Conservation (phyloP, 2,797 vertebrate genomes). For the Anabas testudineus region DNA sequence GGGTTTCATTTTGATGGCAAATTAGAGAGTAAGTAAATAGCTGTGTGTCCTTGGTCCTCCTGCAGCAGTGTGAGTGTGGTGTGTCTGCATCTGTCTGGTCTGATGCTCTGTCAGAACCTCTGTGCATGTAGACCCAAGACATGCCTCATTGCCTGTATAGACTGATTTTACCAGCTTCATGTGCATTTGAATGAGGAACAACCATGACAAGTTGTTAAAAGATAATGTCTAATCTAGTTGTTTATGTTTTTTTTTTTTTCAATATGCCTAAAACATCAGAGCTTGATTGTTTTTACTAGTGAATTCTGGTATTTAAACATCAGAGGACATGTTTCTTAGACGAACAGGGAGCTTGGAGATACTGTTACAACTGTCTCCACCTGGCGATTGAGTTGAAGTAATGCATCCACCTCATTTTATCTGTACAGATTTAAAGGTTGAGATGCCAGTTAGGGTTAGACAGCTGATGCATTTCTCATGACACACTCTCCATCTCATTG, state of each 20-base stretch:
- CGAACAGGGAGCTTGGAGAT: neutral
- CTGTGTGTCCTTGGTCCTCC: slow-evolving; percentile 68
- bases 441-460: slow-evolving; percentile 2
- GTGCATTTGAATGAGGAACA: slow-evolving; percentile 39
- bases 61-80: slow-evolving; percentile 72
- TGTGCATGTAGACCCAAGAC: slow-evolving; percentile 66
- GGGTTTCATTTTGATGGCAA: slow-evolving; percentile 83
- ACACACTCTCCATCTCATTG: slow-evolving; percentile 70
- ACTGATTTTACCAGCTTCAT: slow-evolving; percentile 46
- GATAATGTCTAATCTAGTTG: neutral
- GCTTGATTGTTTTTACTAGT: neutral
- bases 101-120: slow-evolving; percentile 70
- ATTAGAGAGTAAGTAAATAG: slow-evolving; percentile 88
- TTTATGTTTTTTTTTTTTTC: slow-evolving; percentile 10
- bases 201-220: neutral
- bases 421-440: neutral
- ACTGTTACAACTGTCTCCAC: slow-evolving; percentile 9
- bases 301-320: neutral
- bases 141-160: slow-evolving; percentile 65
- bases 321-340: neutral
- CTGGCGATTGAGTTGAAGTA: slow-evolving; percentile 18
- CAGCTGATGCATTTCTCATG: slow-evolving; percentile 53
- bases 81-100: slow-evolving; percentile 72
- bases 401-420: slow-evolving; percentile 5
- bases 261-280: neutral